These are phyloP conservation scores for Melanostoma scalare DNA, from an alignment of 2,888 invertebrate genomes.

Conservation along the genomic window DNA sequence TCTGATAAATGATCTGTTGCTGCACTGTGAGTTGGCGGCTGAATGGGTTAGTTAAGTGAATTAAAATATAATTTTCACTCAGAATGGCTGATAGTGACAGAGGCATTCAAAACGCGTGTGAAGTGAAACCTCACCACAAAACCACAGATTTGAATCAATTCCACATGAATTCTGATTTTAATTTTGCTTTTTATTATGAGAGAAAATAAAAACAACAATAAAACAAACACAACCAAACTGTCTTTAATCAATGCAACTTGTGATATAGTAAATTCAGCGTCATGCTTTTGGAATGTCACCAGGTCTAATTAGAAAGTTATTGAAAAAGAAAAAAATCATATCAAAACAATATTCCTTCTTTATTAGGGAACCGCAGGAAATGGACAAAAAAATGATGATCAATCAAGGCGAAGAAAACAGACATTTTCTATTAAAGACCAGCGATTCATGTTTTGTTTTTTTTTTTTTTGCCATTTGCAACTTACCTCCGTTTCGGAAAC, in stretches of 20 bases:
- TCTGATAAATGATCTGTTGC: slow-evolving; percentile 34
- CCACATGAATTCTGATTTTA: slow-evolving; percentile 43
- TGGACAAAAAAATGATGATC: slow-evolving; percentile 23
- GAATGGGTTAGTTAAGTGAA: slow-evolving; percentile 68
- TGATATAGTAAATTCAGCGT: slow-evolving; percentile 10
- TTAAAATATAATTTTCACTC: slow-evolving; percentile 51
- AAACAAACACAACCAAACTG: background rate
- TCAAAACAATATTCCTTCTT: slow-evolving; percentile 19
- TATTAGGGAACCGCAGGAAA: slow-evolving; percentile 49
- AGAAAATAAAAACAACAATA: background rate
- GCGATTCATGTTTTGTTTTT: slow-evolving; percentile 16
- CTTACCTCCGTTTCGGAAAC: slow-evolving; percentile 69
- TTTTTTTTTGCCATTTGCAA: slow-evolving; percentile 35
- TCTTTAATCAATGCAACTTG: background rate
- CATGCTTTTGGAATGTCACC: slow-evolving; percentile 3
- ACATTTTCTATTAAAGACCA: slow-evolving; percentile 38
- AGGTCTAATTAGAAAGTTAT: slow-evolving; percentile 60
- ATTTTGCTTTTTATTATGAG: slow-evolving; percentile 57
- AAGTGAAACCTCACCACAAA: slow-evolving; percentile 65
- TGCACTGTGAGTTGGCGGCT: slow-evolving; percentile 45
- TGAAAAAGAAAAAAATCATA: slow-evolving; percentile 16
- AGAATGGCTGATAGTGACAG: background rate
- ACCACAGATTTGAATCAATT: slow-evolving; percentile 33
- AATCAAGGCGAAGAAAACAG: slow-evolving; percentile 39
- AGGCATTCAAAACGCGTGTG: slow-evolving; percentile 33